Percentiles rank a stretch among this genome's conserved stretches.
phyloP scores from a whole-genome alignment of 2,113 vertebrate genomes.

The Cyprinodon variegatus region DNA sequence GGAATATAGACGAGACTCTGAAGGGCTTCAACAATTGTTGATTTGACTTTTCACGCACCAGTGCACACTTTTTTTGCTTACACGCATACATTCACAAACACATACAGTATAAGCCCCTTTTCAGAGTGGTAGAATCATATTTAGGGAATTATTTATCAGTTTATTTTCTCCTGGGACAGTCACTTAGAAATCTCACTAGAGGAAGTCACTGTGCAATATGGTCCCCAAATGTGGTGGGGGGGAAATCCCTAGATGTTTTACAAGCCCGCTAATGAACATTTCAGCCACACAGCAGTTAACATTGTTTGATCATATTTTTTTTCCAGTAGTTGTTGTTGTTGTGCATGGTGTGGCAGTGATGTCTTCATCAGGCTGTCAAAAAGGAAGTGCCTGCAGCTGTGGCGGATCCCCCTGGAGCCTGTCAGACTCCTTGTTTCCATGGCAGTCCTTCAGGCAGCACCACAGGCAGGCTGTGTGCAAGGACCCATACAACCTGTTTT shows the following conservation, averaged over 20 bases:
- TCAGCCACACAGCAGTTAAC: constrained; percentile 79
- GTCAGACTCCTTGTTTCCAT: constrained; percentile 87
- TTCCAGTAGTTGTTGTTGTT: constrained; percentile 70
- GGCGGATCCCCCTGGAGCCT: constrained; percentile 82
- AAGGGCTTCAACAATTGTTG: constrained; percentile 61
- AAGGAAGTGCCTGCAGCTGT: constrained; percentile 83
- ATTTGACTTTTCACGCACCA: constrained; percentile 41
- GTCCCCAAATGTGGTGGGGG: constrained; percentile 69
- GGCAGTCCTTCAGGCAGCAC: constrained; percentile 87
- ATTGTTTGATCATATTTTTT: constrained; percentile 76
- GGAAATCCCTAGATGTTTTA: constrained; percentile 74
- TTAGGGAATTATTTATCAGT: constrained; percentile 75
- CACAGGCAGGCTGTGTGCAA: constrained; percentile 82
- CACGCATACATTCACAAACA: constrained; percentile 10
- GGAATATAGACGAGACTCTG: constrained; percentile 55
- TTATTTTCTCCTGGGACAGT: constrained; percentile 59
- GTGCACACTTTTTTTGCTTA: constrained; percentile 28
- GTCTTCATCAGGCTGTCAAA: constrained; percentile 87
- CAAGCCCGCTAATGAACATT: constrained; percentile 80
- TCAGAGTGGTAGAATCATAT: constrained; percentile 59
- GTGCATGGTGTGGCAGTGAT: constrained; percentile 80
- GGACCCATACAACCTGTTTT: constrained; percentile 85
- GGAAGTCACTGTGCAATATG: constrained; percentile 71
- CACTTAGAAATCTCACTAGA: constrained; percentile 59
- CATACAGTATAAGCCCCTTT: constrained; percentile 21